Percentiles rank a stretch among this genome's conserved stretches.
phyloP scores from a whole-genome alignment of 2,888 invertebrate genomes.

The Agrochola litura region DNA sequence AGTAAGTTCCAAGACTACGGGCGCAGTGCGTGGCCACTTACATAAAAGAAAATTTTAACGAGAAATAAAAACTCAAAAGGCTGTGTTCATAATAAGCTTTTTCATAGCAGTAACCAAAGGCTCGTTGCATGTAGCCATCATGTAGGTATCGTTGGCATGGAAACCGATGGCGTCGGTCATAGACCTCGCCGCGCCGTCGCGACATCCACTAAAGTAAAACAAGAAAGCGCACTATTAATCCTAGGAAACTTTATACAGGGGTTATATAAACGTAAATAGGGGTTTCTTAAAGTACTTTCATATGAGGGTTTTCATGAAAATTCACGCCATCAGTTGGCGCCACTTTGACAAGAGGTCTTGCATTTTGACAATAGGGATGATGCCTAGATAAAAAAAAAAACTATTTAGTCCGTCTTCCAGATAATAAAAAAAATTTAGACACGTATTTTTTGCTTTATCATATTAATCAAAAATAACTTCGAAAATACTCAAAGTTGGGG shows the following conservation, averaged over 20 bases:
- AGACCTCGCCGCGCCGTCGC: constrained; percentile 84
- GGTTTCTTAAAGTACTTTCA: constrained; percentile 22
- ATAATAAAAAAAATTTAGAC: no score
- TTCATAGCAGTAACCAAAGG: constrained; percentile 76
- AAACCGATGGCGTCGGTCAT: constrained; percentile 86
- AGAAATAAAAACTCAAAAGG: constrained; percentile 76
- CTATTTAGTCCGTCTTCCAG: no score
- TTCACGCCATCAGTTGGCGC: no score
- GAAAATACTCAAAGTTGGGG: no score
- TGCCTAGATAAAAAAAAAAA: no score
- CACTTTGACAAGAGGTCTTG: no score
- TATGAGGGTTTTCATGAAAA: no score
- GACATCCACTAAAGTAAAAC: constrained; percentile 83
- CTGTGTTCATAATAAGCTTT: constrained; percentile 78
- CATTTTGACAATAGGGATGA: no score
- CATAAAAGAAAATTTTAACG: constrained; percentile 69
- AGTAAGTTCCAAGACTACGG: not conserved
- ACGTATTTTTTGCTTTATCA: no score
- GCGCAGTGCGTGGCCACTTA: constrained; percentile 42
- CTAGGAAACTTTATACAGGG: constrained; percentile 78
- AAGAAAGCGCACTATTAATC: constrained; percentile 83
- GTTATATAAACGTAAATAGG: constrained; percentile 51
- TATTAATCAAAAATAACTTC: no score
- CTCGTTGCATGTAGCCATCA: constrained; percentile 73
- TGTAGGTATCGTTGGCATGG: constrained; percentile 84